Conservation (phyloP, 2,113 vertebrate species). For the Tympanuchus pallidicinctus region DNA sequence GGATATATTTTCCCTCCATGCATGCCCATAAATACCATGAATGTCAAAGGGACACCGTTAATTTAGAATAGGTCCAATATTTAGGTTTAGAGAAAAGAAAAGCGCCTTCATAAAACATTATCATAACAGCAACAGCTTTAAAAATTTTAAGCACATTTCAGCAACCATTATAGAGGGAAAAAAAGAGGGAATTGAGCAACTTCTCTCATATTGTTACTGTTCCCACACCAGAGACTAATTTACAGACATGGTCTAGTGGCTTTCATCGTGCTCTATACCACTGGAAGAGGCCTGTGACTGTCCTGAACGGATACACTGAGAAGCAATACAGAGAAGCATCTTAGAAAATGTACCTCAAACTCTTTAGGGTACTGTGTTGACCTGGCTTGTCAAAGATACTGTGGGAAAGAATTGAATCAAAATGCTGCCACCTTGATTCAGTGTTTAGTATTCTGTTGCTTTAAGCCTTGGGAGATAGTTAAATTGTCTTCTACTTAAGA, state of each 20-base stretch:
- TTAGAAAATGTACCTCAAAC: background rate
- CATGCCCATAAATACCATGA: constrained; percentile 68
- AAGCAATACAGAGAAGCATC: background rate
- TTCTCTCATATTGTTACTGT: background rate
- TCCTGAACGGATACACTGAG: background rate
- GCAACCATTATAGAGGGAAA: background rate
- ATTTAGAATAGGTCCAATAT: constrained; percentile 54
- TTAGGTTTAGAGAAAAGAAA: constrained; percentile 39
- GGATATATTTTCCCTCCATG: constrained; percentile 62
- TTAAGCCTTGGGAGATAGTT: background rate
- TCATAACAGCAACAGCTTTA: constrained; percentile 33
- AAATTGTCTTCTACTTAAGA: background rate
- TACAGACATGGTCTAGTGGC: background rate
- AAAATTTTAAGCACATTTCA: constrained; percentile 14
- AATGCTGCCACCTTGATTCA: background rate
- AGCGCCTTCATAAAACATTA: constrained; percentile 35
- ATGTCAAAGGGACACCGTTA: constrained; percentile 75
- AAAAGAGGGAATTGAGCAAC: background rate
- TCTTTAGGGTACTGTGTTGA: background rate
- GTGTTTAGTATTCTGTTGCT: background rate
- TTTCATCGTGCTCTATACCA: background rate
- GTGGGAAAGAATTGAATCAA: background rate
- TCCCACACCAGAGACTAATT: background rate
- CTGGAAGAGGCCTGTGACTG: background rate
- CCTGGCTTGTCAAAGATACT: background rate